Evolutionary conservation across 1,140 invertebrate species (phyloP), one percentile per base, ranked within the genome.

Genomic region (Charaxes varanes): DNA sequence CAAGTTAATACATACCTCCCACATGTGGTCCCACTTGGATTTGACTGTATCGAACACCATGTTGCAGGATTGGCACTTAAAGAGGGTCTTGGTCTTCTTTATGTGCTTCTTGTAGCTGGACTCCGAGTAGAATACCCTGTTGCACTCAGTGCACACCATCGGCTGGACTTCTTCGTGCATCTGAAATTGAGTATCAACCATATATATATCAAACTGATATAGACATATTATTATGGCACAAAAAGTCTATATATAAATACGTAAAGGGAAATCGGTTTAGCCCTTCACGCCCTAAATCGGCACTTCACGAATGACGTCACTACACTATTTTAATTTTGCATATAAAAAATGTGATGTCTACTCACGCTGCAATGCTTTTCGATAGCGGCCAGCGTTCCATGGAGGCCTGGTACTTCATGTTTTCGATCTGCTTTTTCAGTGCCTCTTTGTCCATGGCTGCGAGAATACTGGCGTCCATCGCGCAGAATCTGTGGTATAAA

Each of bases 381-480:
- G 94, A 96, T 44, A 97, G 87, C 32, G 94, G 94, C 94, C 94
- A 96, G 83, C 94, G 92, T 87, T 97, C 94, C 95, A 97, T 97
- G 64, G 93, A 92, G 42, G 94, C 94, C 84, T 97, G 95, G 86
- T 95, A 96, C 87, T 95, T 95, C 94, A 97, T 95, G 86, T 96
- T 96, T 84, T 97, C 94, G 78, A 97, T 97, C 89, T 97, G 95
- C 88, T 96, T 96, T 87, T 94, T 94, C 85, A 97, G 87, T 88
- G 94, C 94, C 91, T 96, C 95, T 88, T 96, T 95, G 88, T 97
- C 95, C 94, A 97, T 97, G 89, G 89, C 90, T 90, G 92, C 91
- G 74, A 95, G 89, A 85, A 93, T 90, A 93, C 93, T 94, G 91
- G 93, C 89, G 88, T 93, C 92, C 92, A 93, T 92, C 85, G 88